These are phyloP conservation scores for Muricea muricata DNA, from an alignment of 92 coral and sea anemone species.

Conservation along the genomic window DNA sequence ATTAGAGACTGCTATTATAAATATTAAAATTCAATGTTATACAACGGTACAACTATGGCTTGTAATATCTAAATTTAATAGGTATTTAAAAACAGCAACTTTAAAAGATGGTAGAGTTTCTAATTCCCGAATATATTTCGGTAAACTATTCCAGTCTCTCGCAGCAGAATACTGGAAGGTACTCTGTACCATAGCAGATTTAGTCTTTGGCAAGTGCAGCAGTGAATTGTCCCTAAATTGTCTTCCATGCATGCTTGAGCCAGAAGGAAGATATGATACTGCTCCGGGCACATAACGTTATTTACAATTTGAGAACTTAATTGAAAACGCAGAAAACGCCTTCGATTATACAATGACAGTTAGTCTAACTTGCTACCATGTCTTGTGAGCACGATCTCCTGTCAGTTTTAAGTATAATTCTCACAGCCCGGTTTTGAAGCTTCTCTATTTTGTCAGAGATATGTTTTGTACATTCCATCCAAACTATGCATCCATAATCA, in stretches of 20 bases:
- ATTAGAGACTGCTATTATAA: no score
- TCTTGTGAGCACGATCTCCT: constrained; percentile 2
- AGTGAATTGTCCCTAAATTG: background rate
- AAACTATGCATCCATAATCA: background rate
- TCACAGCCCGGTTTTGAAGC: constrained; percentile 11
- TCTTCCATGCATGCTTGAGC: background rate
- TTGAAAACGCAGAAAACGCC: background rate
- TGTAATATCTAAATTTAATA: background rate
- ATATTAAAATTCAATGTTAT: background rate
- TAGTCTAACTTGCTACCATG: background rate
- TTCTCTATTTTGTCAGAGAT: background rate
- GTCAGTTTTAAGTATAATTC: background rate
- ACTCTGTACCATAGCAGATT: background rate
- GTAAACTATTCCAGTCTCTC: background rate
- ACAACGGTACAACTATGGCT: background rate
- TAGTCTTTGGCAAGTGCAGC: background rate
- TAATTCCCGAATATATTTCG: background rate
- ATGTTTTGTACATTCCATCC: background rate
- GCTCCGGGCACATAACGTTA: background rate
- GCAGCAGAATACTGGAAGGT: constrained; percentile 1
- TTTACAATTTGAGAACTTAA: background rate
- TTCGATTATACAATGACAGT: background rate
- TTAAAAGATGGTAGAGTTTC: background rate
- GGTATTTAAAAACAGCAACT: background rate
- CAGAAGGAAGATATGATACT: background rate